Evolutionary conservation across 2,888 invertebrate genomes (phyloP).

Genomic region (Crossocerus cetratus): DNA sequence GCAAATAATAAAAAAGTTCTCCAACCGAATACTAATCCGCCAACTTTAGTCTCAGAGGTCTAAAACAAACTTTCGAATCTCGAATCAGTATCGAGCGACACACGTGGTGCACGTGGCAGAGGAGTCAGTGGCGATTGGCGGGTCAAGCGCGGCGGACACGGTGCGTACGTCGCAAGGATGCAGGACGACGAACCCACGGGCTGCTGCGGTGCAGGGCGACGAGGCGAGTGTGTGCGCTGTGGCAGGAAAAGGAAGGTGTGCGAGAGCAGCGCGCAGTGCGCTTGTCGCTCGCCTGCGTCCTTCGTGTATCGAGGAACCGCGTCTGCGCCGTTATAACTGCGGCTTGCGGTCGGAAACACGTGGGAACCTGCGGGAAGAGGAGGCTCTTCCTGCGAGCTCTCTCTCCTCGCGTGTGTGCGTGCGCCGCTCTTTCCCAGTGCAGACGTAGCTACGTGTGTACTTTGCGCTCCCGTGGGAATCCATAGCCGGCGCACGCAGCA

Average conservation of each 20-base stretch:
- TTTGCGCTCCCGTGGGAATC: slow-evolving; percentile 71
- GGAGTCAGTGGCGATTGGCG: no score
- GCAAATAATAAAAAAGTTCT: no score
- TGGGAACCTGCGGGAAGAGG: slow-evolving; percentile 67
- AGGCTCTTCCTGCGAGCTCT: slow-evolving; percentile 44
- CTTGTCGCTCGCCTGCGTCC: slow-evolving; percentile 30
- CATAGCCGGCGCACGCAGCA: slow-evolving; percentile 50
- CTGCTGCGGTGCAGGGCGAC: not conserved
- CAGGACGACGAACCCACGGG: slow-evolving; percentile 1
- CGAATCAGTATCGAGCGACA: no score
- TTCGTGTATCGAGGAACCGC: slow-evolving; percentile 58
- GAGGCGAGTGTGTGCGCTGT: not conserved
- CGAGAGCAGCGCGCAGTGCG: slow-evolving; percentile 5
- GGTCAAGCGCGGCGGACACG: not conserved
- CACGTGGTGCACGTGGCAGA: not conserved
- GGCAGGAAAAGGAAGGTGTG: slow-evolving; percentile 1
- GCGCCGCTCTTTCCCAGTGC: no score
- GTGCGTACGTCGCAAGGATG: not conserved
- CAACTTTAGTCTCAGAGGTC: no score
- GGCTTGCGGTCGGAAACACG: slow-evolving; percentile 70
- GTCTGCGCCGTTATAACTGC: slow-evolving; percentile 66
- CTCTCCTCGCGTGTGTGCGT: slow-evolving; percentile 43
- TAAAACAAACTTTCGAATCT: no score
- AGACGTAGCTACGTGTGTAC: slow-evolving; percentile 22
- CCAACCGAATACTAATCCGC: no score